phyloP scores from a whole-genome alignment of 1,140 invertebrate genomes.

The Anadara kagoshimensis region DNA sequence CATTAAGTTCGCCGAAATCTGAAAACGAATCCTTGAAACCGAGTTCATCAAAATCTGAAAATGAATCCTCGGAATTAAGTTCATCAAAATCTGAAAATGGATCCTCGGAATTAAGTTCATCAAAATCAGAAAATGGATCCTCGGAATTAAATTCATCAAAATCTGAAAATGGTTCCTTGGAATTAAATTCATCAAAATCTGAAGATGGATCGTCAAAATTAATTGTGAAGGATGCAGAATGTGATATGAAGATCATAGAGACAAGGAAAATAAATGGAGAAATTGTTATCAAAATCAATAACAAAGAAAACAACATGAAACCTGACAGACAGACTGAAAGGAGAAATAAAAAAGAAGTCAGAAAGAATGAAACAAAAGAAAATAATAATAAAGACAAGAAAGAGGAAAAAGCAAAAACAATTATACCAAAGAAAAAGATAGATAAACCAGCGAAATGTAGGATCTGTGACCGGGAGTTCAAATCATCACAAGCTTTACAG shows the following conservation, averaged over 20 bases:
- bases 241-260: neutral
- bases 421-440: slow-evolving; percentile 4
- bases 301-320: neutral
- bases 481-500: slow-evolving; percentile 20
- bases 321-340: too few relatives aligned
- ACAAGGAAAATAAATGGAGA: neutral
- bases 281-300: neutral
- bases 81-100: too few relatives aligned
- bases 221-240: neutral
- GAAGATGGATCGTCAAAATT: too few relatives aligned
- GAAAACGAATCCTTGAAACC: too few relatives aligned
- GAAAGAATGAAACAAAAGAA: neutral
- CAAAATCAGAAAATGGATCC: too few relatives aligned
- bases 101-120: too few relatives aligned
- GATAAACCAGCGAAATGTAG: slow-evolving; percentile 30
- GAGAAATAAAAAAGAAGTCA: neutral
- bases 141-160: too few relatives aligned
- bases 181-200: too few relatives aligned
- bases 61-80: too few relatives aligned
- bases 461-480: slow-evolving; percentile 31
- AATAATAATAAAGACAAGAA: slow-evolving; percentile 15
- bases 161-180: too few relatives aligned
- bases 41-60: too few relatives aligned
- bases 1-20: too few relatives aligned
- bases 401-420: slow-evolving; percentile 3